Evolutionary conservation across 1,140 invertebrate genomes (phyloP).

Genomic region (Caligus rogercresseyi): DNA sequence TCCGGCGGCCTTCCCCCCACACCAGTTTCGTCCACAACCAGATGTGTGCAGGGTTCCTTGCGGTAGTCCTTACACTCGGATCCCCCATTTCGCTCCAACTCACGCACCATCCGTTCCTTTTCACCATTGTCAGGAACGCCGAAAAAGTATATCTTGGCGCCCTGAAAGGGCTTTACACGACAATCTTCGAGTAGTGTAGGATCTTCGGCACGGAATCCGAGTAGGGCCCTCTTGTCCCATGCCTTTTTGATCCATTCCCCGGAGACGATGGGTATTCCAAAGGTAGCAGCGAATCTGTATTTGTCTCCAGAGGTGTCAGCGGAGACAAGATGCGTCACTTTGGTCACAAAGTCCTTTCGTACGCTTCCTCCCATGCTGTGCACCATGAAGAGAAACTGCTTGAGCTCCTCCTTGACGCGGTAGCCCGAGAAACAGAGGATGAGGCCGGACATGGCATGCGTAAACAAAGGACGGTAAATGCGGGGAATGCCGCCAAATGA

Average conservation of each 20-base stretch:
- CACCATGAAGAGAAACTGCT: slow-evolving; percentile 56
- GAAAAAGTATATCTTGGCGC: slow-evolving; percentile 62
- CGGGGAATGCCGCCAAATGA: not conserved
- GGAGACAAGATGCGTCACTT: slow-evolving; percentile 80
- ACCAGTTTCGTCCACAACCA: slow-evolving; percentile 42
- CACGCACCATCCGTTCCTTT: slow-evolving; percentile 70
- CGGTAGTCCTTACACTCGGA: slow-evolving; percentile 37
- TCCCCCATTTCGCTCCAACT: slow-evolving; percentile 66
- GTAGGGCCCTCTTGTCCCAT: slow-evolving; percentile 52
- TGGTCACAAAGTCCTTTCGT: slow-evolving; percentile 55
- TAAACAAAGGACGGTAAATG: not conserved
- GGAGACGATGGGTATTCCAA: slow-evolving; percentile 68
- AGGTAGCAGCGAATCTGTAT: slow-evolving; percentile 62
- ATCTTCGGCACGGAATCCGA: slow-evolving; percentile 41
- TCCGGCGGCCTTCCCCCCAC: slow-evolving; percentile 14
- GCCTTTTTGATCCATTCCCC: slow-evolving; percentile 65
- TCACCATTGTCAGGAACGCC: slow-evolving; percentile 70
- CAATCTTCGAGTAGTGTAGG: slow-evolving; percentile 26
- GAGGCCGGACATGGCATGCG: not conserved
- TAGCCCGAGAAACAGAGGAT: slow-evolving; percentile 9
- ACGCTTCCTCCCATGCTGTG: slow-evolving; percentile 89
- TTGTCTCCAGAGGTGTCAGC: slow-evolving; percentile 68
- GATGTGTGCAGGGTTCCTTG: slow-evolving; percentile 50
- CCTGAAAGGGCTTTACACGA: slow-evolving; percentile 69
- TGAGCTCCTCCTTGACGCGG: not conserved